These are phyloP conservation scores for Psophia crepitans DNA, from an alignment of 2,113 vertebrate species.

Conservation along the genomic window DNA sequence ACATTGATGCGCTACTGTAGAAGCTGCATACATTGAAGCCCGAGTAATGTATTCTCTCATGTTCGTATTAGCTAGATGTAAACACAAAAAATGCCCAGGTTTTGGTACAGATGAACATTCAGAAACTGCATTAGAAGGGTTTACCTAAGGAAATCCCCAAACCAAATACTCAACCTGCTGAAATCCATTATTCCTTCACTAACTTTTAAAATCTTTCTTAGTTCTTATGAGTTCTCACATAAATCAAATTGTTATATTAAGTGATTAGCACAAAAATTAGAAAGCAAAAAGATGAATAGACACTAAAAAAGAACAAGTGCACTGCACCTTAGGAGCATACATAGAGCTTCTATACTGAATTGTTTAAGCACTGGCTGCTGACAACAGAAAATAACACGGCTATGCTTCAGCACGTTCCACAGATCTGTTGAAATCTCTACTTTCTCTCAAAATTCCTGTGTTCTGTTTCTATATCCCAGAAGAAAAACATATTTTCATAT, in stretches of 20 bases:
- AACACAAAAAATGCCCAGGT: neutral
- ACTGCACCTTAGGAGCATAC: neutral
- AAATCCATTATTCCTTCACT: neutral
- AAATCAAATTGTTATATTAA: neutral
- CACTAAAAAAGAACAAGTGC: neutral
- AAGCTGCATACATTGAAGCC: rapidly evolving
- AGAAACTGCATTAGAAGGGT: neutral
- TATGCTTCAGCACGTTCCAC: neutral
- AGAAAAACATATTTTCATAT: neutral
- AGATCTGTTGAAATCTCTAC: neutral
- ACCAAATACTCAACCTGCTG: neutral
- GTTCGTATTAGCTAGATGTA: neutral
- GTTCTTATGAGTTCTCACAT: neutral
- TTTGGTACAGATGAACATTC: neutral
- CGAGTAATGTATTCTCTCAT: neutral
- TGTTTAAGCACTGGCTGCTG: neutral
- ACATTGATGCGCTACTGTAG: neutral
- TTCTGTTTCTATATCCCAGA: neutral
- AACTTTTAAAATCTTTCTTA: neutral
- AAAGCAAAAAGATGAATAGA: neutral
- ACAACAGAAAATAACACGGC: neutral
- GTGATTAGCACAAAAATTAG: neutral
- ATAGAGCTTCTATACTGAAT: neutral
- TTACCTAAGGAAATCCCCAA: neutral
- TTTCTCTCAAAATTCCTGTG: neutral